These are phyloP conservation scores for Xyliphius kryptos DNA, from an alignment of 2,113 vertebrate genomes.

Conservation along the genomic window DNA sequence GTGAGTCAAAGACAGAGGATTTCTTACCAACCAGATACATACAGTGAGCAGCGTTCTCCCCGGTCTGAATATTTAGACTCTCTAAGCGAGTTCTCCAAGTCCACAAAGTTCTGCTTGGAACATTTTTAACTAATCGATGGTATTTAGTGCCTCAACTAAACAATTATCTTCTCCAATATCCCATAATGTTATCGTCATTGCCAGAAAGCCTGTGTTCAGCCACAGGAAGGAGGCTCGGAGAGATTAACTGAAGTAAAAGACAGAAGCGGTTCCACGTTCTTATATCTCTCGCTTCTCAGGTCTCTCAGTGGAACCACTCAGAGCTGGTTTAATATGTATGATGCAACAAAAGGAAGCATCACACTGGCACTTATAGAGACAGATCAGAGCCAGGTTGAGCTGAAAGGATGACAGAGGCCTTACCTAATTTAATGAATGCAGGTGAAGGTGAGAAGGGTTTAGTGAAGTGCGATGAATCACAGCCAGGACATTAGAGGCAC, in stretches of 20 bases:
- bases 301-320: neutral
- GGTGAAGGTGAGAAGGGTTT: slow-evolving; percentile 14
- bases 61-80: no score
- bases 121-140: no score
- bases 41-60: neutral
- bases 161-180: no score
- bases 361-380: neutral
- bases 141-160: no score
- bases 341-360: neutral
- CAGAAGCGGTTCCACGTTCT: no score
- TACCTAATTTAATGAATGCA: slow-evolving; percentile 24
- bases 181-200: no score
- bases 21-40: slow-evolving; percentile 2
- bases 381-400: neutral
- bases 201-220: no score
- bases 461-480: neutral
- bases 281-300: neutral
- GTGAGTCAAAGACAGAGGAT: slow-evolving; percentile 12
- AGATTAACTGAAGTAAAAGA: no score
- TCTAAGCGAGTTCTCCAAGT: no score
- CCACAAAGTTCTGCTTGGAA: no score
- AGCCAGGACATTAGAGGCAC: neutral
- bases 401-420: slow-evolving; percentile 8
- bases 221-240: no score
- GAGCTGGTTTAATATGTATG: neutral